phyloP scores from a whole-genome alignment of 2,888 invertebrate species.

The Oscheius onirici region DNA sequence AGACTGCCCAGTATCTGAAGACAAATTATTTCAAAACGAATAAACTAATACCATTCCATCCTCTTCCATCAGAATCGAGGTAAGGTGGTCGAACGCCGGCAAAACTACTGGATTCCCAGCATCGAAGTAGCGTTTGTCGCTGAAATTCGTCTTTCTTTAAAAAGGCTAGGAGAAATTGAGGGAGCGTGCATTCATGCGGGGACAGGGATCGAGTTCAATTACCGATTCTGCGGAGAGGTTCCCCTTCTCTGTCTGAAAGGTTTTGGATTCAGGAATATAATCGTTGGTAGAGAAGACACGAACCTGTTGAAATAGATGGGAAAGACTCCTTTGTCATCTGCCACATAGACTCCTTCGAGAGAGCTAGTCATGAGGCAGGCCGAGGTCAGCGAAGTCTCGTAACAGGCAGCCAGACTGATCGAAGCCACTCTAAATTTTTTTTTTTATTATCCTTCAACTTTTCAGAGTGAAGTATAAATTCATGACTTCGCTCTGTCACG shows the following conservation, averaged over 20 bases:
- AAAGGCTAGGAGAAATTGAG: background rate
- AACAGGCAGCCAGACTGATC: constrained; percentile 49
- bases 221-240: constrained; percentile 13
- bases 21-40: background rate
- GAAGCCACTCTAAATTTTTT: constrained; percentile 51
- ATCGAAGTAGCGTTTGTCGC: constrained; percentile 54
- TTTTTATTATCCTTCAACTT: too few relatives aligned
- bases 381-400: constrained; percentile 47
- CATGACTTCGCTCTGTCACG: too few relatives aligned
- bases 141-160: too few relatives aligned
- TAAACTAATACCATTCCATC: constrained; percentile 41
- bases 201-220: background rate
- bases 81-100: constrained; percentile 47
- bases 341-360: constrained; percentile 52
- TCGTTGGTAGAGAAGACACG: background rate
- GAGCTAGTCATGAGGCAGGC: constrained; percentile 45
- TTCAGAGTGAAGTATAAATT: too few relatives aligned
- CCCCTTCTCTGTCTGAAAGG: constrained; percentile 9
- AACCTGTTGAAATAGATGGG: constrained; percentile 54
- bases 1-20: constrained; percentile 49
- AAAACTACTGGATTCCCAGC: constrained; percentile 46
- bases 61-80: constrained; percentile 46
- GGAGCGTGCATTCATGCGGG: constrained; percentile 11
- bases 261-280: too few relatives aligned
- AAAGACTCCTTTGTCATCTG: constrained; percentile 48